Percentiles rank a stretch among this genome's conserved stretches.
Evolutionary conservation across 2,113 vertebrate genomes (phyloP).

Genomic region (Phaetusa simplex): DNA sequence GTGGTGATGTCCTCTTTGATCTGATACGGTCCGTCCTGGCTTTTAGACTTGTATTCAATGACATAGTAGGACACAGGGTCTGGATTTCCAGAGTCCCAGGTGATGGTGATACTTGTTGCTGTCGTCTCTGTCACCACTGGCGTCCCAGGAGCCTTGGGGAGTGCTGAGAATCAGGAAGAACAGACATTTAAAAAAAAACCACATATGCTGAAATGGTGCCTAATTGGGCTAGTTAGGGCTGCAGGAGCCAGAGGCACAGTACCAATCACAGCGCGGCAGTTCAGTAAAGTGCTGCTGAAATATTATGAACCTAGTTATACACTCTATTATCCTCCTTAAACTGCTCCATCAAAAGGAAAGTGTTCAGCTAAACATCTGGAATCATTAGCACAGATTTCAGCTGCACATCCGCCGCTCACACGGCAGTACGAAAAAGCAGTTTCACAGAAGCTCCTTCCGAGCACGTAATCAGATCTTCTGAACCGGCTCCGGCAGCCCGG

Average conservation of each 20-base stretch:
- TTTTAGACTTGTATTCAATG: slow-evolving; percentile 95
- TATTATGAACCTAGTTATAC: slow-evolving; percentile 47
- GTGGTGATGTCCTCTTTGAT: slow-evolving; percentile 96
- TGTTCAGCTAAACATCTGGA: slow-evolving; percentile 58
- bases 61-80: slow-evolving; percentile 95
- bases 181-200: background rate
- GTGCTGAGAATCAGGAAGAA: slow-evolving; percentile 80
- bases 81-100: slow-evolving; percentile 98
- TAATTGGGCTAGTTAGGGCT: slow-evolving; percentile 42
- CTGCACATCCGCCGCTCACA: background rate
- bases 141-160: slow-evolving; percentile 94
- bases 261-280: background rate
- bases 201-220: background rate
- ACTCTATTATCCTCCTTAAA: slow-evolving; percentile 58
- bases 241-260: background rate
- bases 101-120: slow-evolving; percentile 97
- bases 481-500: background rate
- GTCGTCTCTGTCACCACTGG: slow-evolving; percentile 96
- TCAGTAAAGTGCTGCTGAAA: slow-evolving; percentile 25
- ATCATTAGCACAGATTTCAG: slow-evolving; percentile 4
- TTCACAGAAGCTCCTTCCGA: background rate
- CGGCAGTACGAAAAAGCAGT: background rate
- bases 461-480: background rate
- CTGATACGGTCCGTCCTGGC: slow-evolving; percentile 92
- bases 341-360: slow-evolving; percentile 51